Conservation (phyloP, 2,888 invertebrate genomes). For the Spodoptera exigua region DNA sequence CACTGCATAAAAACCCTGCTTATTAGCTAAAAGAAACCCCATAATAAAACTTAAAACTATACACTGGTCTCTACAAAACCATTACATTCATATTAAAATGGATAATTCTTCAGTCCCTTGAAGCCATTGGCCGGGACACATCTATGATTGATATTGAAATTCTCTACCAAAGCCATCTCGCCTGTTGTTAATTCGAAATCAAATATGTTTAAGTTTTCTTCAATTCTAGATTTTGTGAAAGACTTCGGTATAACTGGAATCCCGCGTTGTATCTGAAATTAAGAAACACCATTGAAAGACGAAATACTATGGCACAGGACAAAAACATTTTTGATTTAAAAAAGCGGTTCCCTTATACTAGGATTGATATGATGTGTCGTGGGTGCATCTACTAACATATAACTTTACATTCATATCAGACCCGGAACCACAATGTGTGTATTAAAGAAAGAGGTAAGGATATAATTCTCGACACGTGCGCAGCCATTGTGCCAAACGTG, state of each 20-base stretch:
- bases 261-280: constrained; percentile 89
- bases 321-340: too few species aligned
- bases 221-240: constrained; percentile 91
- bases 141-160: constrained; percentile 88
- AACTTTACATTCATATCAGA: too few species aligned
- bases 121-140: constrained; percentile 75
- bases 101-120: constrained; percentile 68
- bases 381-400: too few species aligned
- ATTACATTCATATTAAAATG: constrained; percentile 63
- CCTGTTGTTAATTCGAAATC: constrained; percentile 89
- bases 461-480: too few species aligned
- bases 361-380: too few species aligned
- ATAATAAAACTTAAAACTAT: background rate
- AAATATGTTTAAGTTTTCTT: constrained; percentile 91
- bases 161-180: constrained; percentile 88
- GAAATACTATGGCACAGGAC: too few species aligned
- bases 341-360: too few species aligned
- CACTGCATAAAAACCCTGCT: too few species aligned
- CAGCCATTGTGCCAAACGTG: too few species aligned
- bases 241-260: constrained; percentile 94
- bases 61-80: background rate
- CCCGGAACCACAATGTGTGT: too few species aligned
- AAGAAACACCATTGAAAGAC: background rate
- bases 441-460: too few species aligned
- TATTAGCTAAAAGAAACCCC: too few species aligned